Conservation (phyloP, 2,113 vertebrate genomes). For the Apodemus sylvaticus region DNA sequence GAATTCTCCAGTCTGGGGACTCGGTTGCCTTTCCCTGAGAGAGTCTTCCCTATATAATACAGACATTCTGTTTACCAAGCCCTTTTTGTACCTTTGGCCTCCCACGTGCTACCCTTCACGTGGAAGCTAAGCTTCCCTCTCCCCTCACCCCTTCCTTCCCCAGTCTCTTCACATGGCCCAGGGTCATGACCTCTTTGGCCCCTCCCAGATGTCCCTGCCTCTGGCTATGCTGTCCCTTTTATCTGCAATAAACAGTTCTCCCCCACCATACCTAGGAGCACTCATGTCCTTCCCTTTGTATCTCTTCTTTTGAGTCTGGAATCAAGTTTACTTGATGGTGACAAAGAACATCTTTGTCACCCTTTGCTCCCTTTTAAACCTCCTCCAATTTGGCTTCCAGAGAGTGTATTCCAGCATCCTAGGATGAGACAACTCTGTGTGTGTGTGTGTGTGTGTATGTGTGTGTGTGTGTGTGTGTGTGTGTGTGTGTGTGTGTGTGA, state of each 20-base stretch:
- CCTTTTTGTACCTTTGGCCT: neutral
- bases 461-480: too few relatives aligned
- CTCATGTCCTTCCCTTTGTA: neutral
- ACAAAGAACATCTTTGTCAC: neutral
- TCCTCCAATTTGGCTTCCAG: neutral
- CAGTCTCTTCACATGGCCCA: neutral
- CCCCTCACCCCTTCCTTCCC: neutral
- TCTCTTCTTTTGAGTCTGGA: neutral
- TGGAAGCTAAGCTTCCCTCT: neutral
- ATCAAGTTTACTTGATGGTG: neutral
- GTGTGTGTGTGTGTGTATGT: too few relatives aligned
- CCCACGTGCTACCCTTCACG: too few relatives aligned
- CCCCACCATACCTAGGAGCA: neutral
- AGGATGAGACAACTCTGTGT: neutral
- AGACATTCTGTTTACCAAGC: neutral
- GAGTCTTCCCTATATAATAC: neutral
- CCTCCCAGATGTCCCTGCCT: neutral
- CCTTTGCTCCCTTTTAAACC: neutral
- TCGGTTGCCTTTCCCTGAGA: neutral
- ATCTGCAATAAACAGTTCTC: neutral
- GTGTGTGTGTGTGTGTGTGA: too few relatives aligned
- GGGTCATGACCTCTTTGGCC: neutral
- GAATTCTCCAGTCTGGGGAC: neutral
- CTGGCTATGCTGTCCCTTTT: neutral
- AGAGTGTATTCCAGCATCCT: neutral